Conservation (phyloP, 2,888 invertebrate species). For the Cheilosia scutellata region DNA sequence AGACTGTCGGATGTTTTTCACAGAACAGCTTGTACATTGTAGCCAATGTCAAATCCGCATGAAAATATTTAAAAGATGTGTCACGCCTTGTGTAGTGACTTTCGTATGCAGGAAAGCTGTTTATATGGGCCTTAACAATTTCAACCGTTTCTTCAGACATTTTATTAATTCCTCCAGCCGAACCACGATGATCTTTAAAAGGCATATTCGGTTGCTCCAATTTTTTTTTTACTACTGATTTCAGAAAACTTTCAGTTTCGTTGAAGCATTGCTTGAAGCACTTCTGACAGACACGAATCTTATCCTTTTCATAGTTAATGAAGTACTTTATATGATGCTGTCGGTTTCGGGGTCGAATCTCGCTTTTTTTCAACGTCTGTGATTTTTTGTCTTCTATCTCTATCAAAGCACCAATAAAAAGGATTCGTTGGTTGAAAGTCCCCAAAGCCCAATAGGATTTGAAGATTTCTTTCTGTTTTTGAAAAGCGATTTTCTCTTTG, state of each 20-base stretch:
- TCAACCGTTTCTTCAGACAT: slow-evolving; percentile 32
- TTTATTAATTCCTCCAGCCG: slow-evolving; percentile 34
- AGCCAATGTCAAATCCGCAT: slow-evolving; percentile 6
- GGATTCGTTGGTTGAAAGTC: slow-evolving; percentile 15
- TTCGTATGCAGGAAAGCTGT: slow-evolving; percentile 31
- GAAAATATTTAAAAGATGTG: slow-evolving; percentile 15
- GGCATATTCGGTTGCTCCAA: slow-evolving; percentile 27
- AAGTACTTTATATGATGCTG: slow-evolving; percentile 23
- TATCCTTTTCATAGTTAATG: slow-evolving; percentile 6
- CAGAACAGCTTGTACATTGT: slow-evolving; percentile 65
- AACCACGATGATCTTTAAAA: slow-evolving; percentile 45
- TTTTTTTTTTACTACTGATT: slow-evolving; percentile 46
- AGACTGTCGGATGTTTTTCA: slow-evolving; percentile 47
- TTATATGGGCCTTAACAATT: slow-evolving; percentile 22
- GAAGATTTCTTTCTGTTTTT: slow-evolving; percentile 32
- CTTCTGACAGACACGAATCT: slow-evolving; percentile 20
- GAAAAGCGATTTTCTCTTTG: slow-evolving; percentile 29
- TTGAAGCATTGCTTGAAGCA: slow-evolving; percentile 26
- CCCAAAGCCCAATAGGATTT: slow-evolving; percentile 22
- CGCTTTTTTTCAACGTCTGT: slow-evolving; percentile 34
- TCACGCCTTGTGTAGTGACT: slow-evolving; percentile 53
- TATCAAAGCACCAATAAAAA: slow-evolving; percentile 37
- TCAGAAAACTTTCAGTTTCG: slow-evolving; percentile 32
- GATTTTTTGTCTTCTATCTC: slow-evolving; percentile 36
- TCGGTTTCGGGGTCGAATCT: slow-evolving; percentile 20